Conservation (phyloP, 2,113 vertebrate genomes). For the Panurus biarmicus region DNA sequence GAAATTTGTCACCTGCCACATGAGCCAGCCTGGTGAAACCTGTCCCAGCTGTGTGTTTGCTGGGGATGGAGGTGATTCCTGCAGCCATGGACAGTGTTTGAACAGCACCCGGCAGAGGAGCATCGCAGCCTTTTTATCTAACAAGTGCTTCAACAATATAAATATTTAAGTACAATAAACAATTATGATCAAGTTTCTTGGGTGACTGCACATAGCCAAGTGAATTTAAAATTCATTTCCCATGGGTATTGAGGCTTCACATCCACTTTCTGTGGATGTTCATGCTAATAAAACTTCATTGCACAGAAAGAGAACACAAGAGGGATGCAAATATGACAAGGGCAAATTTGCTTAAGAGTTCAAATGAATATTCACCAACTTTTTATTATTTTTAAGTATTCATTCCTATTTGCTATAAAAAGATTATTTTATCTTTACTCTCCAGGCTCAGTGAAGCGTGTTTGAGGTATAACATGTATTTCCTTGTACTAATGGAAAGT, state of each 20-base stretch:
- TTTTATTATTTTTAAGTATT: constrained; percentile 32
- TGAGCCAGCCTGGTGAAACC: background rate
- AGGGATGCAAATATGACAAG: constrained; percentile 50
- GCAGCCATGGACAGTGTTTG: background rate
- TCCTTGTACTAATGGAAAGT: background rate
- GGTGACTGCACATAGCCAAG: constrained; percentile 42
- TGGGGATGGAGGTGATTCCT: background rate
- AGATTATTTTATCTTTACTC: constrained; percentile 10
- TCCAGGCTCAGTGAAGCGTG: background rate
- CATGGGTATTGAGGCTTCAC: constrained; percentile 16
- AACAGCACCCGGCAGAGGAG: background rate
- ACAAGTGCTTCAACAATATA: constrained; percentile 10
- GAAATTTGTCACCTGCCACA: background rate
- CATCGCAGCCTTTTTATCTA: background rate
- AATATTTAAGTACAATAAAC: constrained; percentile 60
- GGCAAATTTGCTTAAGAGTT: constrained; percentile 43
- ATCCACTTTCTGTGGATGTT: constrained; percentile 30
- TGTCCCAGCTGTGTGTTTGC: background rate
- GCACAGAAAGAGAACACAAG: background rate
- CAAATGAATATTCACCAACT: constrained; percentile 52
- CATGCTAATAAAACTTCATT: constrained; percentile 46
- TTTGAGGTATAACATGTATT: background rate
- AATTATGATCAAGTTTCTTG: constrained; percentile 54
- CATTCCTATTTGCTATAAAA: background rate
- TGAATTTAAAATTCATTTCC: constrained; percentile 50